phyloP scores from a whole-genome alignment of 2,888 invertebrate genomes.

The Embidobia sp. region DNA sequence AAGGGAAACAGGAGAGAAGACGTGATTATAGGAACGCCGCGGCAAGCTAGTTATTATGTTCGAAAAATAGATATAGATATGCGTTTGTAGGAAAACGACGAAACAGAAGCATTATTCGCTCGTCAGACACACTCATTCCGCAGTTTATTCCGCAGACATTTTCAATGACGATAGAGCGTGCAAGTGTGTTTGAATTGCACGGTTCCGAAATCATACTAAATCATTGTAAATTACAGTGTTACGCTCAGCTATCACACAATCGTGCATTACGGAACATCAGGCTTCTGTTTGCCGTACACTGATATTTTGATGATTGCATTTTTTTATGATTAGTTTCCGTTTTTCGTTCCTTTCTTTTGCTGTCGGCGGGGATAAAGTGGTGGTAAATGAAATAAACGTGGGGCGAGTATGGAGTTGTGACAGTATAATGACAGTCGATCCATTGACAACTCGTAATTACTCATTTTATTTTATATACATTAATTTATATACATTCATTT shows the following conservation, averaged over 20 bases:
- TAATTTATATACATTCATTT: too few species aligned
- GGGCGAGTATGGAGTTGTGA: too few species aligned
- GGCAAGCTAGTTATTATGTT: constrained; percentile 36
- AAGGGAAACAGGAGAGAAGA: too few species aligned
- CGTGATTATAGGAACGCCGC: constrained; percentile 15
- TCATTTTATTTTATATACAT: too few species aligned
- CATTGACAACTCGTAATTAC: too few species aligned
- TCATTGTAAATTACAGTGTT: constrained; percentile 64
- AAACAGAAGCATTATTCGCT: constrained; percentile 46
- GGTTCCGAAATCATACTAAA: constrained; percentile 61
- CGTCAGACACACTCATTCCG: constrained; percentile 16
- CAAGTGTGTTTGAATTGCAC: constrained; percentile 60
- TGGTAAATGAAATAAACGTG: too few species aligned
- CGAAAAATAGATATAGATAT: constrained; percentile 31
- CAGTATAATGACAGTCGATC: too few species aligned
- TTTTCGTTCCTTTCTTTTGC: constrained; percentile 9
- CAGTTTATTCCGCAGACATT: constrained; percentile 47
- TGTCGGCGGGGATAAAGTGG: too few species aligned
- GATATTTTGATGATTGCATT: constrained; percentile 37
- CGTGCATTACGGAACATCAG: constrained; percentile 52
- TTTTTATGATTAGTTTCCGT: constrained; percentile 50
- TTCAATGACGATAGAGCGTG: constrained; percentile 46
- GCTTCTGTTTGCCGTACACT: constrained; percentile 48
- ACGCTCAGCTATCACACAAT: constrained; percentile 53
- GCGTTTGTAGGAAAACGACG: constrained; percentile 31